phyloP scores from a whole-genome alignment of 1,140 invertebrate genomes.

The Eciton burchellii region DNA sequence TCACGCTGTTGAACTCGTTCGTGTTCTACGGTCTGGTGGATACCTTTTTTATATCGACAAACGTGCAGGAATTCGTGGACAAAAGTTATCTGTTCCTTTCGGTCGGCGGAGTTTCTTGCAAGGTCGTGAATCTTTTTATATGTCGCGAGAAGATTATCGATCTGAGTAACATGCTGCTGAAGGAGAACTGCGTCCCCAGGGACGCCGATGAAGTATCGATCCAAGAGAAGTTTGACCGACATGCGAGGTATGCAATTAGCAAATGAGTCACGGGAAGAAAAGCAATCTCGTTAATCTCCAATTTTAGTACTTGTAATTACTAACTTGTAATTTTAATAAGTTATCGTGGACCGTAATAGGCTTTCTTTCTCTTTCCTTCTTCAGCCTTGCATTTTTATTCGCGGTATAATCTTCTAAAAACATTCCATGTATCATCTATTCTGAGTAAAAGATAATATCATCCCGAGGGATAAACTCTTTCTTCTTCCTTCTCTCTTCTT shows the following conservation, averaged over 20 bases:
- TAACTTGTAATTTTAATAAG: no score
- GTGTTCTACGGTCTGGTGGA: conserved; percentile 33
- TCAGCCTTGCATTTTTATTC: neutral
- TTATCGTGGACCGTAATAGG: no score
- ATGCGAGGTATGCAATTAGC: conserved; percentile 32
- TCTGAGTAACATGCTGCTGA: conserved; percentile 20
- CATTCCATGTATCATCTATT: no score
- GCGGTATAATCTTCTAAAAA: neutral
- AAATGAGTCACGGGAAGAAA: neutral
- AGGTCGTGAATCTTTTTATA: conserved; percentile 50
- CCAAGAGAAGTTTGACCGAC: conserved; percentile 18
- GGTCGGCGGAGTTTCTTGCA: conserved; percentile 41
- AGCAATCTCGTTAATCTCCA: no score
- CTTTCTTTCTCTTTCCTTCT: no score
- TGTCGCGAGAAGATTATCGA: conserved; percentile 38
- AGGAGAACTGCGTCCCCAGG: conserved; percentile 24
- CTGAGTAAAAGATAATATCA: no score
- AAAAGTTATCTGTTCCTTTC: conserved; percentile 59
- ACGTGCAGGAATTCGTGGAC: conserved; percentile 23
- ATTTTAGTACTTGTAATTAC: no score
- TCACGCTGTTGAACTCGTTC: conserved; percentile 11
- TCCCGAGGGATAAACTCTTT: no score
- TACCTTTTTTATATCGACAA: neutral
- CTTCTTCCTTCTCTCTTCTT: no score
- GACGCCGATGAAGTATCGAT: conserved; percentile 42